Conservation (phyloP, 2,797 vertebrate genomes). For the Peromyscus aztecus region DNA sequence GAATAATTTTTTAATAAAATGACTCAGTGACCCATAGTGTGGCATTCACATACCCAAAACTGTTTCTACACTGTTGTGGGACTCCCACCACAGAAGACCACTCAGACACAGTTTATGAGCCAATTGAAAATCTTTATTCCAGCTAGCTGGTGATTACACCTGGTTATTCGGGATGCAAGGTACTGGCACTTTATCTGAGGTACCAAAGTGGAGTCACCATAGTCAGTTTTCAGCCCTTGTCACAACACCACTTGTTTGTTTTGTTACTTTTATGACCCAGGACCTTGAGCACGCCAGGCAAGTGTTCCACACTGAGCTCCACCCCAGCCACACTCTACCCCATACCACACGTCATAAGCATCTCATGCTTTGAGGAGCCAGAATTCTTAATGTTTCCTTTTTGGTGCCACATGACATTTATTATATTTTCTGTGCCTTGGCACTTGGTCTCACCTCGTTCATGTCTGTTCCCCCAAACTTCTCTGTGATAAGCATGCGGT, state of each 20-base stretch:
- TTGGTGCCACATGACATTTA: not conserved
- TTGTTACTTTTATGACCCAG: not conserved
- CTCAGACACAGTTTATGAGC: not conserved
- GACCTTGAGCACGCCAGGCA: not conserved
- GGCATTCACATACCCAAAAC: not conserved
- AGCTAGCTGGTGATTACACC: not conserved
- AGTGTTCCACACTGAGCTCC: not conserved
- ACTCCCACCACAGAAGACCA: not conserved
- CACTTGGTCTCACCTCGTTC: not conserved
- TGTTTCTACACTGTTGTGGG: not conserved
- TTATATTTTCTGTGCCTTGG: not conserved
- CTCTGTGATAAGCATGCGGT: not conserved
- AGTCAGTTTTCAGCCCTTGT: not conserved
- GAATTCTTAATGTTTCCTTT: slow-evolving; percentile 14
- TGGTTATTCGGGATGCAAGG: not conserved
- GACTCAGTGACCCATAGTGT: not conserved
- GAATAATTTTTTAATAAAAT: slow-evolving; percentile 48
- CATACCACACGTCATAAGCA: not conserved
- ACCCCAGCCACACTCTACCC: not conserved
- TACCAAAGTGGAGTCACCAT: not conserved
- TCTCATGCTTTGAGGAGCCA: not conserved
- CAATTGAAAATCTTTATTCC: not conserved
- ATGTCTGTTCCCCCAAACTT: not conserved
- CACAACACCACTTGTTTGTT: not conserved
- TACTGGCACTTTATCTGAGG: not conserved